A percentile compares a stretch with the other conserved stretches of the same genome.
Evolutionary conservation across 2,113 vertebrate genomes (phyloP).

Genomic region (Macroglossus sobrinus): DNA sequence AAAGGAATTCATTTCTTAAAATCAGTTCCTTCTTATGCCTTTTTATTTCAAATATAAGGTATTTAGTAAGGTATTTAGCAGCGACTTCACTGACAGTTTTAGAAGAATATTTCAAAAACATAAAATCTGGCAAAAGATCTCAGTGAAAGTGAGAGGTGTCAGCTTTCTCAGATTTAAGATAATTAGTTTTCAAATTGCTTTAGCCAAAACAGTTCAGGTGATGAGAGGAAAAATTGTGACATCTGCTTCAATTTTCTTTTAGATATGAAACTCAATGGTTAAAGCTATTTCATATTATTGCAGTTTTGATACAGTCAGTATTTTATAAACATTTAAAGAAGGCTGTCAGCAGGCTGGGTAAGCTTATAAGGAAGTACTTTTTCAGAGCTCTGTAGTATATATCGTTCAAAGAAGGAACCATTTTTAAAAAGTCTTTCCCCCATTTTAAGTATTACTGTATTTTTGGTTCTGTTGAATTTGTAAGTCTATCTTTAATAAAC

Average conservation of each 20-base stretch:
- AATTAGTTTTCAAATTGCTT: constrained; percentile 15
- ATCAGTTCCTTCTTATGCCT: background rate
- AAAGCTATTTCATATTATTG: background rate
- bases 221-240: background rate
- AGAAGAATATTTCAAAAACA: background rate
- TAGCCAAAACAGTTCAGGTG: background rate
- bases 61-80: background rate
- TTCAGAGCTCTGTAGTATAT: background rate
- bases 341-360: background rate
- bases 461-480: background rate
- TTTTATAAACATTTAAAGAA: background rate
- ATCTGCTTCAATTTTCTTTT: background rate
- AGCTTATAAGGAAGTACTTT: background rate
- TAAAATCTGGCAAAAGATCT: background rate
- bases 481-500: constrained; percentile 28
- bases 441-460: background rate
- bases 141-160: background rate
- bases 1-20: background rate
- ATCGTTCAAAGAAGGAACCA: background rate
- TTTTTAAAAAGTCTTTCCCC: background rate
- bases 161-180: background rate
- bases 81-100: background rate
- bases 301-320: background rate
- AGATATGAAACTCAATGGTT: background rate
- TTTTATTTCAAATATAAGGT: background rate